Base-by-base conservation (phyloP, 2,888 invertebrate species). In the Amphimallon solstitiale region DNA sequence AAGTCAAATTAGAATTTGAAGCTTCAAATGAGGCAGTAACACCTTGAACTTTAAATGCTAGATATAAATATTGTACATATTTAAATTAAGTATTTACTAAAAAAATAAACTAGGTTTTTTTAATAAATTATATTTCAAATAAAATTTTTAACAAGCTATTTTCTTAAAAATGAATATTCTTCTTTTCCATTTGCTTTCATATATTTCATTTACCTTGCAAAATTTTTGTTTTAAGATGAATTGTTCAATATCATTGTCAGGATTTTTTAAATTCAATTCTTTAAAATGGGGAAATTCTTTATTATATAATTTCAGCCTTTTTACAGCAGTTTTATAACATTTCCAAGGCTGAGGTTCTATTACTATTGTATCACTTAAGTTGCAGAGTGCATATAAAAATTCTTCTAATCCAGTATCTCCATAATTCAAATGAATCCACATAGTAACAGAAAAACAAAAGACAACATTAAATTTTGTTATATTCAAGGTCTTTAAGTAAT, bases 351-450 rank as follows among this genome's bases (percentile, higher is more conserved):
- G 94, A 0, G 93, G 92, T 79, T 95, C 95, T 67, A 94, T 84
- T 15, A 94, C 84, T 7, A 94, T 80, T 59, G 88, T 82, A 43
- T 85, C 83, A 3, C 89, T 82, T 19, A 85, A 75, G 5, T 77
- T 72, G 66, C 87, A 86, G 4, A 91, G 78, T 56, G 85, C 85
- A 15, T 81, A 77, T 1, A 95, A 81, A 79, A 93, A 92, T 2
- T 80, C 72, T 62, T 83, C 74, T 37, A 95, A 80, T 0, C 92
- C 93, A 3, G 82, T 80, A 83, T 95, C 95, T 4, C 93, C 92
- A 81, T 91, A 85, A 80, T 95, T 94, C 19, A 95, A 79, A 81
- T 95, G 95, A 75, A 95, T 92, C 95, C 95, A 95, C 93, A 95
- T 93, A 14, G 93, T 92, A 29, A 93, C 87, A 6, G 94, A 94